Base-by-base conservation (phyloP, 2,797 vertebrate species). In the Hippocampus kuda region DNA sequence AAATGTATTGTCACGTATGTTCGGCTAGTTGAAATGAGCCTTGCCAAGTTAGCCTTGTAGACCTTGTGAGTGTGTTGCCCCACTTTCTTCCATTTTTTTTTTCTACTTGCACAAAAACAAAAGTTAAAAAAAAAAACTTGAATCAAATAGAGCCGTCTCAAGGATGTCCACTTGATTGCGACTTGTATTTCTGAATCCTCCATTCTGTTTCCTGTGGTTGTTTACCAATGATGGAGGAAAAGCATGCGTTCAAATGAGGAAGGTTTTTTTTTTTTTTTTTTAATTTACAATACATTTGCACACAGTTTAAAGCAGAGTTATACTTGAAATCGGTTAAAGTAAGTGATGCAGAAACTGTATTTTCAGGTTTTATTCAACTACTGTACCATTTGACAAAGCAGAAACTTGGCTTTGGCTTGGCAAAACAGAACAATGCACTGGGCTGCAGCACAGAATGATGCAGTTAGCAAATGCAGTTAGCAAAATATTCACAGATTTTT, bases 151-250 rank as follows among this genome's bases (percentile, higher is more conserved):
- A 84, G 78, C 69, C 79, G 83, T 88, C 89, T 91, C 90, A 91
- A 90, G 89, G 89, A 89, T 88, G 83, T 90, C 89, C 89, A 85
- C 26, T 84, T 88, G 88, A 86, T 87, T 84, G 86, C 82, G 86
- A 87, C 81, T 73, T 83, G 85, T 81, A 65, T 78, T 70, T 83
- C 81, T 86, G 83, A 83, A 86, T 89, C 86, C 90, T 90, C 85
- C 88, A 88, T 84, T 83, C 38, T 72, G 65, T 83, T 78, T 69
- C 75, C 71, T 71, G 56, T 66, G 72, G 1, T 73, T 72, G 74
- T 79, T 80, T 73, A 72, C 60, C 42, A 71, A 65, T 61, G 57
- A 74, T 41, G 72, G 78, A 38, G 49, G 72, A 70, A 70, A 81
- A 77, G 79, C 83, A 81, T 84, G 81, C 78, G 57, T 80, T 77